These are phyloP conservation scores for Alaudala cheleensis DNA, from an alignment of 2,113 vertebrate genomes.

Conservation along the genomic window DNA sequence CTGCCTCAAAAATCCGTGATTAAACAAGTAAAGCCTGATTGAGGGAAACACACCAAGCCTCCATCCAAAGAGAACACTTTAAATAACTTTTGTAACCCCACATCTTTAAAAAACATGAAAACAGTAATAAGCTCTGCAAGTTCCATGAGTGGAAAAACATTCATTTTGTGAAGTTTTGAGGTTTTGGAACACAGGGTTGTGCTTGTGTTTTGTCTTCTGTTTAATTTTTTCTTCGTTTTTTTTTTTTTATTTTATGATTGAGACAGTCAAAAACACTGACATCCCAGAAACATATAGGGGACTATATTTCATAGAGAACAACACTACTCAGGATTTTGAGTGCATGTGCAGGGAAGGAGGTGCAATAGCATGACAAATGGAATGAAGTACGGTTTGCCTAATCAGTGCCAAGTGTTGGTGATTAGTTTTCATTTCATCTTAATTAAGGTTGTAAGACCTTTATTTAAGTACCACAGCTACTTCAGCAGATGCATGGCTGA, in stretches of 20 bases:
- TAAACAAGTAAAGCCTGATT: background rate
- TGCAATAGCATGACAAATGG: background rate
- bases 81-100: background rate
- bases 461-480: background rate
- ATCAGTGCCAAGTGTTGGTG: background rate
- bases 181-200: background rate
- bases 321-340: background rate
- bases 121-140: background rate
- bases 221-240: background rate
- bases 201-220: background rate
- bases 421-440: background rate
- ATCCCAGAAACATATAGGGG: background rate
- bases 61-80: background rate
- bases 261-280: background rate
- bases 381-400: fast-evolving
- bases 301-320: background rate
- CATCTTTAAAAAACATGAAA: background rate
- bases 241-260: background rate
- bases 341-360: background rate
- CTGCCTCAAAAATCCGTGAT: background rate
- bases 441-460: background rate
- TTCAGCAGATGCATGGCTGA: background rate
- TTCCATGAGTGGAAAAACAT: slow-evolving; percentile 25
- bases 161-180: background rate
- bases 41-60: background rate